Base-by-base conservation (phyloP, 2,888 invertebrate species). In the Nomada ruficornis region DNA sequence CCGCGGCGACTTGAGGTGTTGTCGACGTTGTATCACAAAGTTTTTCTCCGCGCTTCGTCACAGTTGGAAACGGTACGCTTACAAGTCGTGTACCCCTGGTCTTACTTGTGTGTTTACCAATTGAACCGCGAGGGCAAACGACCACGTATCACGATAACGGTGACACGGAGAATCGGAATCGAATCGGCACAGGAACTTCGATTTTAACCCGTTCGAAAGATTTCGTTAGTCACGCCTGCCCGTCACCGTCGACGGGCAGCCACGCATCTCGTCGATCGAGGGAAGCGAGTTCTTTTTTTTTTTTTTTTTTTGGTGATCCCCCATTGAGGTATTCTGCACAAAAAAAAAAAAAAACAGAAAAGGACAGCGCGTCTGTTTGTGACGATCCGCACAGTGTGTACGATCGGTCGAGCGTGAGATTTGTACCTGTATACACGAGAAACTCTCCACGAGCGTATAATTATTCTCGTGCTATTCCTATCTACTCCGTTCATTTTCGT, bases 1-100 rank as follows among this genome's bases (percentile, higher is more conserved):
- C 89, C 90, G 90, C 89, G 91, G 89, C 87, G 90, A 87, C 84
- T 90, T 81, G 86, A 85, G 75, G 85, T 89, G 86, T 83, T 75
- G 85, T 87, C 74, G 77, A 83, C 76, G 23, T 74, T 71, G 52
- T 79, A 69, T 67, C 71, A 52, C 71, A 71, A 52, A 62, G 57
- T 65, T 77, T 69, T 64, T 63, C 69, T 0, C 62, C 64, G 57
- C 80, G 62, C 47, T 72, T 52, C 69, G 69, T 62, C 73, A 55
- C 26, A 54, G 20, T 79, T 47, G 69, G 29, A 44, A 72, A 62
- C 63, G 57, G 70, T 54, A 59, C 55, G 57, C 11, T 29, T 11
- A 11, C 29, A 47, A 63, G 68, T 65, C 77, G 59, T 18, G 67
- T 62, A 36, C 69, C 23, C 54, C 23, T 10, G 63, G 15, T 15